phyloP scores from a whole-genome alignment of 2,888 invertebrate species.

The Spialia ferax region DNA sequence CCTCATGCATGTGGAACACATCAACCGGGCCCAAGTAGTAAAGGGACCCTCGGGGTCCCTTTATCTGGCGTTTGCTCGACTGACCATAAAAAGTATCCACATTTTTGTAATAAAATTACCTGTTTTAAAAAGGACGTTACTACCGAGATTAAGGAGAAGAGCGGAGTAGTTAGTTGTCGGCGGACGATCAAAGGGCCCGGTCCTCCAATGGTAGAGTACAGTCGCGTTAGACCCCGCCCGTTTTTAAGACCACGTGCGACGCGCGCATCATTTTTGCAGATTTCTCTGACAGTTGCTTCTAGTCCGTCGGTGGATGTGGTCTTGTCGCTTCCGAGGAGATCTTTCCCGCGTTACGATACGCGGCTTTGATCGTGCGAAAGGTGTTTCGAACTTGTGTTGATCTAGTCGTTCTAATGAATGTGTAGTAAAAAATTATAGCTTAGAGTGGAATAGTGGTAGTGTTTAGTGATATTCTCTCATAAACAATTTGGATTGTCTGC shows the following conservation, averaged over 20 bases:
- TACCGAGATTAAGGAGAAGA: conserved; percentile 85
- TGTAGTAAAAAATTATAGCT: conserved; percentile 8
- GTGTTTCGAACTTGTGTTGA: conserved; percentile 43
- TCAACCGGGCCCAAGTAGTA: conserved; percentile 54
- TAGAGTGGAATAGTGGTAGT: conserved; percentile 47
- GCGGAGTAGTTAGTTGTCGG: conserved; percentile 83
- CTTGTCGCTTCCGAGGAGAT: conserved; percentile 47
- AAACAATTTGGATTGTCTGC: conserved; percentile 46
- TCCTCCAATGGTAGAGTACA: conserved; percentile 65
- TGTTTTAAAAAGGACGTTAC: conserved; percentile 86
- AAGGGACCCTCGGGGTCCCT: conserved; percentile 51
- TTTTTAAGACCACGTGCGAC: conserved; percentile 78
- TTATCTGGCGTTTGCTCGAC: conserved; percentile 66
- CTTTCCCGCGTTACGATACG: conserved; percentile 45
- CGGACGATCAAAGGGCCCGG: conserved; percentile 78
- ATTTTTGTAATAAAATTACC: conserved; percentile 85
- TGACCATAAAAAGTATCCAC: conserved; percentile 77
- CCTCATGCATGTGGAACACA: conserved; percentile 62
- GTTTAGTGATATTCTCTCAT: conserved; percentile 52
- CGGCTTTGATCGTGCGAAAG: conserved; percentile 53
- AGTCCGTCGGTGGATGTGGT: conserved; percentile 53
- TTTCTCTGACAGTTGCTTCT: conserved; percentile 70
- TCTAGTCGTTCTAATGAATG: conserved; percentile 51
- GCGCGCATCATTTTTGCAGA: conserved; percentile 71
- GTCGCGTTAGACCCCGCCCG: conserved; percentile 66